These are phyloP conservation scores for Drosophila silvestris DNA, from an alignment of 2,888 invertebrate genomes.

Conservation along the genomic window DNA sequence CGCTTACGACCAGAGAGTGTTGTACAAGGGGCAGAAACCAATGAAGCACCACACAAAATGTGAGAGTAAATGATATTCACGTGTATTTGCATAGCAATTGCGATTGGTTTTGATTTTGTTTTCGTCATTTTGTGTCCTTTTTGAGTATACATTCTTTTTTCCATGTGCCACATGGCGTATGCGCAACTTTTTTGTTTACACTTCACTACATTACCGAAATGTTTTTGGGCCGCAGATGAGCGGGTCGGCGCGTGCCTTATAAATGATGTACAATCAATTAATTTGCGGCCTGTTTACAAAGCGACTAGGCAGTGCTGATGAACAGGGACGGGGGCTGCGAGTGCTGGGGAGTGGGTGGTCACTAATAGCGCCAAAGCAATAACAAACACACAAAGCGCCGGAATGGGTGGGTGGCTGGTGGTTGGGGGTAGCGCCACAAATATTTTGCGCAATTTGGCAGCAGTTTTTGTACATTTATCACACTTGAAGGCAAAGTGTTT, in stretches of 20 bases:
- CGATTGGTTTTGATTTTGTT: conserved; percentile 48
- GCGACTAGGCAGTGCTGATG: conserved; percentile 40
- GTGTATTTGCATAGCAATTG: conserved; percentile 76
- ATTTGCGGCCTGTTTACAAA: conserved; percentile 74
- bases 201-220: conserved; percentile 59
- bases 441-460: conserved; percentile 66
- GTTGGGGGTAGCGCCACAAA: conserved; percentile 23
- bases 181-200: conserved; percentile 63
- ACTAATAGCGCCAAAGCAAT: conserved; percentile 34
- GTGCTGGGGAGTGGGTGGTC: not conserved
- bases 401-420: not conserved
- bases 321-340: not conserved
- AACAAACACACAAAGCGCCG: conserved; percentile 44
- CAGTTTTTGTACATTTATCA: conserved; percentile 73
- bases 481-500: conserved; percentile 71
- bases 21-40: conserved; percentile 30
- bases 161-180: conserved; percentile 37
- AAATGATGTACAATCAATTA: conserved; percentile 79
- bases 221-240: not conserved
- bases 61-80: conserved; percentile 76
- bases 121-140: conserved; percentile 2
- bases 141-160: conserved; percentile 1
- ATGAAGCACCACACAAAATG: conserved; percentile 63
- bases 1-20: conserved; percentile 13
- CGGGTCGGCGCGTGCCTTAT: conserved; percentile 67